Conservation (phyloP, 2,888 invertebrate genomes). For the Mesorhabditis spiculigera region DNA sequence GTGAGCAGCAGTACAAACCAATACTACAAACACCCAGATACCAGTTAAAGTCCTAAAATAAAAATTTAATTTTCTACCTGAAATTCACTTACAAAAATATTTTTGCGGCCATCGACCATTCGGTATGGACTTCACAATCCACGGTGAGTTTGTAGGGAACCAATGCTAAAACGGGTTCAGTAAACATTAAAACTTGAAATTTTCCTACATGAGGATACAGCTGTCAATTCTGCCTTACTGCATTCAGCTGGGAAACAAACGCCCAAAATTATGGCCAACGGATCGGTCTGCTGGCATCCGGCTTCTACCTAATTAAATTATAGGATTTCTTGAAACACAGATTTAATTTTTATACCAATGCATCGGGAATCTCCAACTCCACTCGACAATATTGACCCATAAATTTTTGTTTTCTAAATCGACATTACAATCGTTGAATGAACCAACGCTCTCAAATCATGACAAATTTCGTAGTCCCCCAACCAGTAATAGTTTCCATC, state of each 20-base stretch:
- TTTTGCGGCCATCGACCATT: conserved; percentile 37
- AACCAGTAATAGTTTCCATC: conserved; percentile 59
- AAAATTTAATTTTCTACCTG: neutral
- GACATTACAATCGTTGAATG: neutral
- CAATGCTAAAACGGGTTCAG: conserved; percentile 22
- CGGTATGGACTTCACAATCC: conserved; percentile 45
- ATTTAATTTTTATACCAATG: conserved; percentile 6
- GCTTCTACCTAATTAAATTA: conserved; percentile 23
- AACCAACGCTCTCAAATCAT: conserved; percentile 33
- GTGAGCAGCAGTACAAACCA: conserved; percentile 9
- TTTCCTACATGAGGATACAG: conserved; percentile 15
- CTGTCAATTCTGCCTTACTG: conserved; percentile 30
- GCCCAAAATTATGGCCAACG: conserved; percentile 51
- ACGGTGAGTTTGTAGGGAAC: conserved; percentile 38
- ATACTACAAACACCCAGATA: conserved; percentile 5
- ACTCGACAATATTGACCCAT: conserved; percentile 54
- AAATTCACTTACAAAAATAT: conserved; percentile 31
- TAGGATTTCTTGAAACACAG: neutral
- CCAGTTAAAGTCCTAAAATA: neutral
- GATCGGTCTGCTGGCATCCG: conserved; percentile 44
- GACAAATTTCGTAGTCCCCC: conserved; percentile 58
- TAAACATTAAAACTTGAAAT: neutral
- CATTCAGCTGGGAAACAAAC: conserved; percentile 51
- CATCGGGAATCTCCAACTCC: conserved; percentile 45
- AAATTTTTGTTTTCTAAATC: conserved; percentile 18